A percentile compares a stretch with the other conserved stretches of the same genome.
Conservation (phyloP, 2,797 vertebrate species). For the Xiphorhynchus erythropygius region DNA sequence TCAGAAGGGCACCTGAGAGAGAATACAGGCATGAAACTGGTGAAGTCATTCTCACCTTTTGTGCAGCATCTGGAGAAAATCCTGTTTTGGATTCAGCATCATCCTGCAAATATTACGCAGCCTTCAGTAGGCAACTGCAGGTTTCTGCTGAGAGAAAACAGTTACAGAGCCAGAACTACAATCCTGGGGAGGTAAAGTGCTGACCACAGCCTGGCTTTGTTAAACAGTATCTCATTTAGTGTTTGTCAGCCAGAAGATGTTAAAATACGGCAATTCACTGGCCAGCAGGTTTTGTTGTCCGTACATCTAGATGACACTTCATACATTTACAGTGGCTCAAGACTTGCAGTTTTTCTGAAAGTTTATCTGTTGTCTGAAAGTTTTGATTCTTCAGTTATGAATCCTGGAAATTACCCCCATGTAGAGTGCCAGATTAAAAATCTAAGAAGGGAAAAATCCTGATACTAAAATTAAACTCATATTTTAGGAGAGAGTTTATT, state of each 20-base stretch:
- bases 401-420: not conserved
- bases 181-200: not conserved
- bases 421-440: not conserved
- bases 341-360: not conserved
- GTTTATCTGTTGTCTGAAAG: not conserved
- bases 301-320: not conserved
- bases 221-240: not conserved
- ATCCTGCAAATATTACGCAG: not conserved
- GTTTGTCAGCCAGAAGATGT: not conserved
- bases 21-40: not conserved
- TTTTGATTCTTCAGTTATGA: not conserved
- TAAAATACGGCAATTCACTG: not conserved
- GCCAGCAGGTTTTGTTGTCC: not conserved
- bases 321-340: not conserved
- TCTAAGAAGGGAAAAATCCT: not conserved
- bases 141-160: not conserved
- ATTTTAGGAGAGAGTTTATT: not conserved
- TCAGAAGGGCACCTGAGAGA: not conserved
- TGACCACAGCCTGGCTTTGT: not conserved
- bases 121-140: not conserved
- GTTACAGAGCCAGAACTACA: not conserved
- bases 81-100: not conserved
- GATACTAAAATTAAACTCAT: accelerated
- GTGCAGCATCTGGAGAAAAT: not conserved
- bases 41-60: not conserved